These are phyloP conservation scores for Sclerodermus sp. DNA, from an alignment of 2,888 invertebrate species.

Conservation along the genomic window DNA sequence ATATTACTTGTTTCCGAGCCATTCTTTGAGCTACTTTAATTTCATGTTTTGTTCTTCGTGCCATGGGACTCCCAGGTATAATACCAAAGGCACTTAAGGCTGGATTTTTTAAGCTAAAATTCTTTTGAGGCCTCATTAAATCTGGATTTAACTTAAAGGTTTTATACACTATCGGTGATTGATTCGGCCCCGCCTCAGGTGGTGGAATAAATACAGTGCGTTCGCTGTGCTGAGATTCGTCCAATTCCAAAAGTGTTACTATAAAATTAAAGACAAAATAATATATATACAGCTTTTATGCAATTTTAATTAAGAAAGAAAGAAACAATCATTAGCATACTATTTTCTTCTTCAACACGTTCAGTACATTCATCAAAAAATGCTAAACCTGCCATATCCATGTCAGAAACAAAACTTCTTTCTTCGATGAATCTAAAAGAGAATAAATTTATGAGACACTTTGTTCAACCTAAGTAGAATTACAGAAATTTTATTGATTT, in stretches of 20 bases:
- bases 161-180: conserved; percentile 57
- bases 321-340: conserved; percentile 23
- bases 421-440: conserved; percentile 89
- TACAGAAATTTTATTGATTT: background rate
- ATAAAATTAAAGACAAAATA: conserved; percentile 7
- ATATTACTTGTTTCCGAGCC: conserved; percentile 64
- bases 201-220: conserved; percentile 93
- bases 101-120: conserved; percentile 46
- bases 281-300: background rate
- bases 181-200: conserved; percentile 72
- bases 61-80: conserved; percentile 85
- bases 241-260: conserved; percentile 74
- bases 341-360: conserved; percentile 62
- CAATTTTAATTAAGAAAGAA: background rate
- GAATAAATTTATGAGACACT: background rate
- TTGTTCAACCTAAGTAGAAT: background rate
- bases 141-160: conserved; percentile 67
- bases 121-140: conserved; percentile 60
- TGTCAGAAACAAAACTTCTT: conserved; percentile 96
- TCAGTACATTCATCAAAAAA: conserved; percentile 98
- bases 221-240: conserved; percentile 77
- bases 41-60: conserved; percentile 92
- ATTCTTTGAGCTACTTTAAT: conserved; percentile 87
- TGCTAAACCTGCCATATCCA: conserved; percentile 86
- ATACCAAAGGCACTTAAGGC: conserved; percentile 53